These are phyloP conservation scores for Cheiracanthium punctorium DNA, from an alignment of 2,888 invertebrate genomes.

Conservation along the genomic window DNA sequence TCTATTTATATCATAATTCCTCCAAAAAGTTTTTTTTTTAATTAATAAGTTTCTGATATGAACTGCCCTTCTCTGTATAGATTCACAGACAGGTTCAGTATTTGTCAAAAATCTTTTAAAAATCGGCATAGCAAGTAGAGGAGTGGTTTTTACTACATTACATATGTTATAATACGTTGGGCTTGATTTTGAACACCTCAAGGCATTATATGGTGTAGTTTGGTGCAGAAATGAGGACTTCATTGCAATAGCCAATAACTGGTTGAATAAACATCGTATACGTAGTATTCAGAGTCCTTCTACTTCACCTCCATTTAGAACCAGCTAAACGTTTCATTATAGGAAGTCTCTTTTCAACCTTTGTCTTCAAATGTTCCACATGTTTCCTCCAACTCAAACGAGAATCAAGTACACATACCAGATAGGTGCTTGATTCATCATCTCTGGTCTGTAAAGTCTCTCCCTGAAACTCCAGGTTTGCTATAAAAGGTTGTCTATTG, in stretches of 20 bases:
- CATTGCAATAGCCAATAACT: not conserved
- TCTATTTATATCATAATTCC: too few relatives aligned
- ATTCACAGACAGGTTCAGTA: too few relatives aligned
- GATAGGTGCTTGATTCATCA: not conserved
- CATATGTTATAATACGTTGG: too few relatives aligned
- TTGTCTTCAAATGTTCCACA: not conserved
- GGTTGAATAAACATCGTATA: not conserved
- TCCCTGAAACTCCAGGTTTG: not conserved
- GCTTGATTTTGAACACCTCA: not conserved
- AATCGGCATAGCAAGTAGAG: too few relatives aligned
- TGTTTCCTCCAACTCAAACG: not conserved
- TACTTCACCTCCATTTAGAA: not conserved
- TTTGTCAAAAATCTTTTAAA: too few relatives aligned
- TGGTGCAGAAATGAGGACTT: not conserved
- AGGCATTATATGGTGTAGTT: not conserved
- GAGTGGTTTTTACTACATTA: too few relatives aligned
- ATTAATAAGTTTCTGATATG: too few relatives aligned
- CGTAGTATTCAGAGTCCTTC: not conserved
- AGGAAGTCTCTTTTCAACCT: not conserved
- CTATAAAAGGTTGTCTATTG: not conserved
- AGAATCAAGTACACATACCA: not conserved
- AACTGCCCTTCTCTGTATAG: too few relatives aligned
- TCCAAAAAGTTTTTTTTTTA: too few relatives aligned
- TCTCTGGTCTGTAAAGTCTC: not conserved
- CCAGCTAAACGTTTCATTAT: not conserved